These are phyloP conservation scores for Drosophila ficusphila DNA, from an alignment of 1,140 invertebrate genomes.

Conservation along the genomic window DNA sequence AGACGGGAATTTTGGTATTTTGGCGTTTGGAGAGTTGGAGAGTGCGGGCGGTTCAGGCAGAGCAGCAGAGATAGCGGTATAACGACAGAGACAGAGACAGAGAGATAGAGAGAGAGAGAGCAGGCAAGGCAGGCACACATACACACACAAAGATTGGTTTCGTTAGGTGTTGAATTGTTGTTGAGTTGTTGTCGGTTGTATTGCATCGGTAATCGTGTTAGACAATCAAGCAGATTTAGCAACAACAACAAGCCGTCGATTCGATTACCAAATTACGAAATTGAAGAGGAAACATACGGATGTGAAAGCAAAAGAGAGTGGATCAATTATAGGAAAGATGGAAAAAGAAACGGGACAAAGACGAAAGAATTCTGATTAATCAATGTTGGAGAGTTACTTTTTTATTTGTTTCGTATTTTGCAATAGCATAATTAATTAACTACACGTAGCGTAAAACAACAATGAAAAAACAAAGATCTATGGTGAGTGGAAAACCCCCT, in stretches of 20 bases:
- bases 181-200: constrained; percentile 29
- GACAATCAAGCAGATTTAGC: constrained; percentile 49
- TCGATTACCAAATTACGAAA: constrained; percentile 53
- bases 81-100: constrained; percentile 15
- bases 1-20: constrained; percentile 16
- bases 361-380: constrained; percentile 66
- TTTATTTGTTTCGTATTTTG: constrained; percentile 18
- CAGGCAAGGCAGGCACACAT: constrained; percentile 56
- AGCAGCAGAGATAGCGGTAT: constrained; percentile 33
- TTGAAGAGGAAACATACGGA: constrained; percentile 44
- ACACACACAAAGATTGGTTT: constrained; percentile 37
- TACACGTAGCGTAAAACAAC: constrained; percentile 74
- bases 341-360: constrained; percentile 77
- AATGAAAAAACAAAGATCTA: constrained; percentile 17
- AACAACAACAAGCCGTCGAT: constrained; percentile 74
- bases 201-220: constrained; percentile 54
- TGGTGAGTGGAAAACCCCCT: constrained; percentile 30
- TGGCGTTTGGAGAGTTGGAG: constrained; percentile 14
- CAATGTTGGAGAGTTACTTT: constrained; percentile 36
- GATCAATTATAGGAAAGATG: constrained; percentile 58
- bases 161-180: constrained; percentile 30
- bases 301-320: constrained; percentile 56
- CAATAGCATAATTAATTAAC: constrained; percentile 60
- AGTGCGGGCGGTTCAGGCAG: constrained; percentile 36
- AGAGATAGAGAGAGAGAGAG: constrained; percentile 28